Evolutionary conservation across 2,113 vertebrate species (phyloP), one percentile per base, ranked within the genome.

Genomic region (Microcebus lehilahytsara): DNA sequence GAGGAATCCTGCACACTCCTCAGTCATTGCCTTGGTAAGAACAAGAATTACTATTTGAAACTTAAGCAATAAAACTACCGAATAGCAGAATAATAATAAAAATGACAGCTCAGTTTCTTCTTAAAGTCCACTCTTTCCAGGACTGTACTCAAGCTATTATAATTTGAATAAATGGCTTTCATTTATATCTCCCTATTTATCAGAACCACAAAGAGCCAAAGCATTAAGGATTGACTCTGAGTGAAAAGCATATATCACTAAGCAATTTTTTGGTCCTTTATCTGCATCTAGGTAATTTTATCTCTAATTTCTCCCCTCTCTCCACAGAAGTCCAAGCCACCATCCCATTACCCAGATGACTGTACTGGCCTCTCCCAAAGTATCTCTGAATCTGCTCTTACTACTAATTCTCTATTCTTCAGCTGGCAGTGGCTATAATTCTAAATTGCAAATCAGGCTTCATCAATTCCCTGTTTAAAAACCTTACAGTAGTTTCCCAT

Each of bases 181-280:
- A 90, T 84, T 77, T 94, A 4, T 49, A 53, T 72, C 60, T 93
- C n/a, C 69, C 79, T 88, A 85, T 51, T 89, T 77, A 93, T 53
- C 20, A 93, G 60, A 95, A 86, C 37, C 74, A 81, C 51, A 81
- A 90, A 60, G 53, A 89, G 27, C 62, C 62, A 64, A 64, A 64
- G 25, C 62, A 64, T 64, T 4, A 10, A 0, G 11, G 62, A 64
- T 27, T 64, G 62, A 11, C 37, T 72, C 42, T 62, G 25, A 75
- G 4, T 77, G 32, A 25, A 14, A 56, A 78, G 51, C 20, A 40
- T 67, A 1, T 9, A 64, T 40, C 53, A 80, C 13, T 53, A 80
- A 88, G 49, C 34, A 74, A 51, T 30, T 60, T 1, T 74, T 60
- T 79, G 27, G 5, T 46, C 7, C 30, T 77, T 75, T 27, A 64